phyloP scores from a whole-genome alignment of 1,140 invertebrate species.

The Dermatophagoides farinae region DNA sequence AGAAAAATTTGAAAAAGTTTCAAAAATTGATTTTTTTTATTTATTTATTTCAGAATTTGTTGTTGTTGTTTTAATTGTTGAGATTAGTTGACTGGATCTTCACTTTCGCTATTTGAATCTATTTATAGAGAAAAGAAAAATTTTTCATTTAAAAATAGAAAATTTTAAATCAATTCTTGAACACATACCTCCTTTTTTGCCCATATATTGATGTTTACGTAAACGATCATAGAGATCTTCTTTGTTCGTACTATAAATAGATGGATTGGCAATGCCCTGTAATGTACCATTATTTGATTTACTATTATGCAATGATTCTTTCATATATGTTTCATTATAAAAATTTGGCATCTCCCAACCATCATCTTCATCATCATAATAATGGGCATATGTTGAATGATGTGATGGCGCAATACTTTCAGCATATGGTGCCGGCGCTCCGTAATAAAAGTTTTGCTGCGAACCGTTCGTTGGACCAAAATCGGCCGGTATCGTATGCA shows the following conservation, averaged over 20 bases:
- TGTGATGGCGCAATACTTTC: conserved; percentile 83
- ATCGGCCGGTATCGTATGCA: conserved; percentile 13
- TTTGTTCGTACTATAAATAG: conserved; percentile 60
- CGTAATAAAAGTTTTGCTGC: conserved; percentile 88
- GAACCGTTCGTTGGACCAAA: conserved; percentile 28
- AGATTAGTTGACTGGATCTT: conserved; percentile 7
- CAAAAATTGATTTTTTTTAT: neutral
- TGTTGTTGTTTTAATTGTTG: neutral
- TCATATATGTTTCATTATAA: conserved; percentile 91
- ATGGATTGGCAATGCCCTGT: conserved; percentile 56
- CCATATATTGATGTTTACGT: conserved; percentile 80
- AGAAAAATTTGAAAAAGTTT: neutral
- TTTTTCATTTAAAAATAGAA: neutral
- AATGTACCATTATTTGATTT: conserved; percentile 34
- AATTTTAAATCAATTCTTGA: neutral
- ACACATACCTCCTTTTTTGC: conserved; percentile 53
- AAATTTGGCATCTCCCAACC: conserved; percentile 95
- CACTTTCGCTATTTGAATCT: conserved; percentile 4
- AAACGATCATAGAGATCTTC: conserved; percentile 86
- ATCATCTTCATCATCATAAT: conserved; percentile 81
- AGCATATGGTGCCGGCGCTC: conserved; percentile 70
- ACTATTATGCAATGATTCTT: conserved; percentile 29
- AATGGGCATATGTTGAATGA: conserved; percentile 83
- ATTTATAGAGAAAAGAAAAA: neutral
- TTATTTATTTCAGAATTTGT: neutral